Evolutionary conservation across 2,888 invertebrate species (phyloP), one percentile per base, ranked within the genome.

Genomic region (Slavum lentiscoides): DNA sequence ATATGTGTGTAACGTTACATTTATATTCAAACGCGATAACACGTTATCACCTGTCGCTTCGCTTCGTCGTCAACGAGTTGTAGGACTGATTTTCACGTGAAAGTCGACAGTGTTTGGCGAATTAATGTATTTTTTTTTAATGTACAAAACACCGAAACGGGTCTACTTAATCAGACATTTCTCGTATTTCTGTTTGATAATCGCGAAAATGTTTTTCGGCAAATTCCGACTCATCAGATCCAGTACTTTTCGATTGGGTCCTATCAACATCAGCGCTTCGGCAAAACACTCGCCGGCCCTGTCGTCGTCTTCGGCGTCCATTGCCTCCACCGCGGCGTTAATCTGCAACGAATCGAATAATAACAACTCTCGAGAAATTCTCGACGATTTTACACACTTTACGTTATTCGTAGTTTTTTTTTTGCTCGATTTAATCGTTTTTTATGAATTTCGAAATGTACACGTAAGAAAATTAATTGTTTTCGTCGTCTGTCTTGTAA

Each of bases 171-270:
- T 68, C 68, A 53, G 23, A 17, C 17, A 53, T 9, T 68, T 68
- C 4, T 21, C 9, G 49, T 68, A 68, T 49, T 23, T 53, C 17
- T 17, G 23, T 68, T 68, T 68, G 23, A 53, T 68, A 17, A 23
- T 68, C 23, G 23, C 17, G 4, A 68, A 21, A 17, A 68, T 23
- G 23, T 68, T 23, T 23, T 23, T 17, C 23, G 68, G 68, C 23
- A 68, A 68, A 53, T 68, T 68, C 49, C 19, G 11, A 9, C 39
- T 17, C 49, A 68, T 23, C 49, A 68, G 49, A 4, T 49, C 23
- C 9, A 7, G 17, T 17, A 68, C 49, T 68, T 68, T 68, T 53
- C 49, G 68, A 68, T 68, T 68, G 49, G 68, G 68, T 49, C 49
- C 68, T 21, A 53, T 53, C 49, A 68, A 68, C 17, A 49, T 19